Percentiles rank a stretch among this genome's conserved stretches.
These are phyloP conservation scores for Taenioides sp. DNA, from an alignment of 2,797 vertebrate genomes.

Conservation along the genomic window DNA sequence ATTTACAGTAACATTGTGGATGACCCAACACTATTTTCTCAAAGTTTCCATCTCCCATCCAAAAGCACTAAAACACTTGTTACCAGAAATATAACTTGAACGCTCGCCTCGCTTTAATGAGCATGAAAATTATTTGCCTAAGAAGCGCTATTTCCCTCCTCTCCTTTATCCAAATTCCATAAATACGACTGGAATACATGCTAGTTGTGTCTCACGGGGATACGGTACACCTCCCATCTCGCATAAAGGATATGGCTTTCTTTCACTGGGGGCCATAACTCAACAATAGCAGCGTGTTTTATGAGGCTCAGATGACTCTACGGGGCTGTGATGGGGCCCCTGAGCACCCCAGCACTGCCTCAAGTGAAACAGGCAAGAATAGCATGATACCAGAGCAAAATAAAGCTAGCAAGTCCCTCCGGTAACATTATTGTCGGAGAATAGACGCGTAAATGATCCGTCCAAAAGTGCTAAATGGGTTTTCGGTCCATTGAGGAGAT, in stretches of 20 bases:
- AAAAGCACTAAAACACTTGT: constrained; percentile 6
- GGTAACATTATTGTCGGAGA: constrained; percentile 66
- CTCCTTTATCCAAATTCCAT: constrained; percentile 15
- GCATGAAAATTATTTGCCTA: constrained; percentile 2
- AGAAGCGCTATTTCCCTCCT: constrained; percentile 1
- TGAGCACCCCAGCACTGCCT: constrained; percentile 6
- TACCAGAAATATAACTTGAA: neutral
- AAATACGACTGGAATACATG: constrained; percentile 24
- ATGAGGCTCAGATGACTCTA: constrained; percentile 49
- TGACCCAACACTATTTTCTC: neutral
- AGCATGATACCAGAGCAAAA: constrained; percentile 19
- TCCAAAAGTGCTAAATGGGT: constrained; percentile 70
- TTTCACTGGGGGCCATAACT: constrained; percentile 21
- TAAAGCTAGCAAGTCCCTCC: constrained; percentile 33
- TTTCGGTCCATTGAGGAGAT: constrained; percentile 66
- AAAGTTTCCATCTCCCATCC: neutral
- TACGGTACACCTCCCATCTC: constrained; percentile 23
- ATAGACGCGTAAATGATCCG: constrained; percentile 73
- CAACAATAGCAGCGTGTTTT: constrained; percentile 40
- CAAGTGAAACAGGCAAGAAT: constrained; percentile 33
- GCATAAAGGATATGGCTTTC: constrained; percentile 22
- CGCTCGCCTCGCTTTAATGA: neutral
- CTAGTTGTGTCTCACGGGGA: constrained; percentile 35
- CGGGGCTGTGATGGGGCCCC: constrained; percentile 27
- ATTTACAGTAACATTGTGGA: too few species aligned